These are phyloP conservation scores for Agrotis puta DNA, from an alignment of 2,888 invertebrate species.

Conservation along the genomic window DNA sequence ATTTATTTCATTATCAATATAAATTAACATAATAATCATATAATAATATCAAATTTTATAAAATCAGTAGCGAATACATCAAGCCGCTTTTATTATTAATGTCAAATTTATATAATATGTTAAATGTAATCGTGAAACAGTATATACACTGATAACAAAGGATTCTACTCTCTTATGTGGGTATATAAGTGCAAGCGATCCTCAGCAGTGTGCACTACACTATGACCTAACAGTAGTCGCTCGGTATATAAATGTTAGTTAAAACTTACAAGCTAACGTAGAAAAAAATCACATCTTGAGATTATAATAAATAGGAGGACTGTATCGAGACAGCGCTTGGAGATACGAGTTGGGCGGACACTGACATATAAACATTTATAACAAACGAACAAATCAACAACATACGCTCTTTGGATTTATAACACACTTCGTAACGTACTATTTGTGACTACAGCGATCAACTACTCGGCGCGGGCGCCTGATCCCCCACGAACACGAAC, in stretches of 20 bases:
- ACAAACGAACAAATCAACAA: constrained; percentile 72
- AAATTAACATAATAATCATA: constrained; percentile 83
- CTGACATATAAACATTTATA: constrained; percentile 70
- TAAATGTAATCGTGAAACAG: constrained; percentile 67
- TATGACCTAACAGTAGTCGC: constrained; percentile 73
- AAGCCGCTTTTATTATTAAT: constrained; percentile 82
- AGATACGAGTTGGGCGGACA: constrained; percentile 85
- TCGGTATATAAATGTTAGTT: constrained; percentile 80
- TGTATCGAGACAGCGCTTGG: constrained; percentile 85
- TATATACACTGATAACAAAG: constrained; percentile 71
- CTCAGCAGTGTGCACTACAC: constrained; percentile 70
- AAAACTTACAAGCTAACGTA: constrained; percentile 83
- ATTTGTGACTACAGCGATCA: constrained; percentile 84
- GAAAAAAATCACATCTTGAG: constrained; percentile 89
- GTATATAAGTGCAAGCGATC: constrained; percentile 87
- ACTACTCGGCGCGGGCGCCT: constrained; percentile 75
- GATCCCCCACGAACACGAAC: constrained; percentile 35
- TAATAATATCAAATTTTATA: constrained; percentile 81
- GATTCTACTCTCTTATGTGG: constrained; percentile 86
- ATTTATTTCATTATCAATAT: constrained; percentile 85
- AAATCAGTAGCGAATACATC: constrained; percentile 83
- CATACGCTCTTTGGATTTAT: constrained; percentile 86
- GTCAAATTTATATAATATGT: constrained; percentile 75
- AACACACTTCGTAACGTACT: constrained; percentile 75
- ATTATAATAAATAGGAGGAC: constrained; percentile 88